Evolutionary conservation across 2,113 vertebrate species (phyloP), one percentile per base, ranked within the genome.

Genomic region (Xyrauchen texanus): DNA sequence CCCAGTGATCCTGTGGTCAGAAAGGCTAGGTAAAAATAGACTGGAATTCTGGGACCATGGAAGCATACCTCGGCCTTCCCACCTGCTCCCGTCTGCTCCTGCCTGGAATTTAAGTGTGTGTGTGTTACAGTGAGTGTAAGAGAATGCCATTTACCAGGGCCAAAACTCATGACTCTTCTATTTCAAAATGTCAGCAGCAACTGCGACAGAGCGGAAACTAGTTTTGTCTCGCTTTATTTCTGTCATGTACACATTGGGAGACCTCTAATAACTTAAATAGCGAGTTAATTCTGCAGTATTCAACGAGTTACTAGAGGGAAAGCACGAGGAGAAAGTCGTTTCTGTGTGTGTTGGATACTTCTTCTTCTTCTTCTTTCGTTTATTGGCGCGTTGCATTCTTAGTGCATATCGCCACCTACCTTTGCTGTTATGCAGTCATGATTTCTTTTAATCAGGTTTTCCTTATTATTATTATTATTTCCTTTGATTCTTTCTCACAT

Each of bases 1-100:
- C 69, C 75, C 16, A 62, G 76, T 66, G 74, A 68, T 76, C 75
- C 82, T 76, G 53, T 73, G 68, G 68, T 72, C 75, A 81, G 71
- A 62, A 72, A 64, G 69, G 57, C 69, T 49, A 58, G 79, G 77
- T 82, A 83, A 76, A 86, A 86, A 86, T 86, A 86, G 62, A 82
- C 51, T 75, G 60, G 78, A 78, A 82, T 83, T 79, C 84, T 81
- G 79, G 79, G 70, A 72, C 66, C 15, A 72, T 79, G 62, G 77
- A 75, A 65, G 76, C 75, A 81, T 79, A 76, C 82, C 79, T 81
- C 77, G 12, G 66, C 51, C 69, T 79, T 77, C 79, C 82, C 84
- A 83, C 81, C 82, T 83, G 82, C 77, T 85, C 78, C 81, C 70
- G 71, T 83, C 81, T 67, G 21, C 57, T 78, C 82, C 79, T 82